These are phyloP conservation scores for Litoditis marina DNA, from an alignment of 2,888 invertebrate genomes.

Conservation along the genomic window DNA sequence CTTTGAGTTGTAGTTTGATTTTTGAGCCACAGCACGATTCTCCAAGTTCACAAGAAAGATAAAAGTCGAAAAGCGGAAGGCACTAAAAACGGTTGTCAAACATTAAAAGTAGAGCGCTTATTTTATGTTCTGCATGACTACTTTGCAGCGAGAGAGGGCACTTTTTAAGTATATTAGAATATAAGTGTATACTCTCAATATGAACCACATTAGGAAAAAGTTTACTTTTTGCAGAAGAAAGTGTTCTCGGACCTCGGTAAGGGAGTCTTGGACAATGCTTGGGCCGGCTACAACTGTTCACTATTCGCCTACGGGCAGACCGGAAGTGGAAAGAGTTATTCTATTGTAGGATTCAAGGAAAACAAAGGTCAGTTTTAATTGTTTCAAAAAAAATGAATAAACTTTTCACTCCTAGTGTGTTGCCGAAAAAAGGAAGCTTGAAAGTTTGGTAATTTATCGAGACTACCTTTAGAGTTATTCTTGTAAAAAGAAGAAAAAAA, in stretches of 20 bases:
- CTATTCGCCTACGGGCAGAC: constrained; percentile 69
- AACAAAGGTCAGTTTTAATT: constrained; percentile 64
- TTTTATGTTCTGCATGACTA: no score
- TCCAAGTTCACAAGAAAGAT: background rate
- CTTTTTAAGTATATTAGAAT: no score
- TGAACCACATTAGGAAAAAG: no score
- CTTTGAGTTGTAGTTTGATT: background rate
- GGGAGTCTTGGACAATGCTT: constrained; percentile 67
- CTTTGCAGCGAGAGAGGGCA: no score
- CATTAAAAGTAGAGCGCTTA: no score
- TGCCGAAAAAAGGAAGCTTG: background rate
- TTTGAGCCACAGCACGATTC: background rate
- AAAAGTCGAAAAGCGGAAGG: no score
- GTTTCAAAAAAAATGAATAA: background rate
- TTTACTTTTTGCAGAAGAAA: constrained; percentile 62
- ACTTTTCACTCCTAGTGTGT: background rate
- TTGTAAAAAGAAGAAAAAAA: background rate
- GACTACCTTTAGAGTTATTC: background rate
- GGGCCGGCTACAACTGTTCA: constrained; percentile 67
- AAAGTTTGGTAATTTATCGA: constrained; percentile 1
- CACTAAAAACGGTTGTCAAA: no score
- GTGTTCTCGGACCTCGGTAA: constrained; percentile 67
- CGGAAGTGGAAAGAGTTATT: constrained; percentile 69
- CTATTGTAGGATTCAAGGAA: constrained; percentile 67
- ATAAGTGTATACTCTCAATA: no score